Evolutionary conservation across 2,888 invertebrate species (phyloP).

Genomic region (Teleogryllus oceanicus): DNA sequence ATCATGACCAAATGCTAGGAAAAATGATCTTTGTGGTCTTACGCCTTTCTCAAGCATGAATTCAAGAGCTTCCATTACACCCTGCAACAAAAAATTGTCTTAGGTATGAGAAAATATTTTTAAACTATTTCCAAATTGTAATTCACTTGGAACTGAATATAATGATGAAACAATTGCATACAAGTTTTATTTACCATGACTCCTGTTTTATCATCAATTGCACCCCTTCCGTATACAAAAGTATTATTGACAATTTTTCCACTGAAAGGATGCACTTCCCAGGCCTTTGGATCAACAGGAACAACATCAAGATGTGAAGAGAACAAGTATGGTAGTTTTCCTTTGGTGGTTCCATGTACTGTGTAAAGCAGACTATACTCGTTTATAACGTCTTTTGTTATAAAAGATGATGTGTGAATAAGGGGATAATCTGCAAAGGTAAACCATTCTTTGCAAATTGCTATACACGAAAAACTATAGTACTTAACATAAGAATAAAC

Average conservation of each 20-base stretch:
- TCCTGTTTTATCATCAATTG: slow-evolving; percentile 51
- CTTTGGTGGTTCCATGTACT: slow-evolving; percentile 44
- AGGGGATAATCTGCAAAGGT: slow-evolving; percentile 42
- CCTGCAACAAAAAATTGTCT: slow-evolving; percentile 42
- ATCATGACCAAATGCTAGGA: slow-evolving; percentile 53
- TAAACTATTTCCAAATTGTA: too few relatives aligned
- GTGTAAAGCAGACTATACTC: slow-evolving; percentile 50
- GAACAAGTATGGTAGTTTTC: slow-evolving; percentile 49
- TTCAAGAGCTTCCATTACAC: slow-evolving; percentile 50
- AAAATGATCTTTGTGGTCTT: slow-evolving; percentile 49
- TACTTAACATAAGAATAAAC: slow-evolving; percentile 40
- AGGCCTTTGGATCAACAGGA: slow-evolving; percentile 43
- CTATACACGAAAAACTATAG: slow-evolving; percentile 35
- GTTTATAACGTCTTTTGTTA: slow-evolving; percentile 43
- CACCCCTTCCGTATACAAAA: slow-evolving; percentile 51
- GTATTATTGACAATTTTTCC: slow-evolving; percentile 44
- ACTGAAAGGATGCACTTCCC: slow-evolving; percentile 48
- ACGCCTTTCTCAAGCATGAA: slow-evolving; percentile 45
- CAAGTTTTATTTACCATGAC: slow-evolving; percentile 46
- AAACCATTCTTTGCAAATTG: background rate
- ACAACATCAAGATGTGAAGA: slow-evolving; percentile 54
- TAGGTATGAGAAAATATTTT: too few relatives aligned
- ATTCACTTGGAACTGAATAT: background rate
- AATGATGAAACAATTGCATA: too few relatives aligned
- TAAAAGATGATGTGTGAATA: slow-evolving; percentile 41